Conservation (phyloP, 1,140 invertebrate genomes). For the Lordiphosa clarofinis region DNA sequence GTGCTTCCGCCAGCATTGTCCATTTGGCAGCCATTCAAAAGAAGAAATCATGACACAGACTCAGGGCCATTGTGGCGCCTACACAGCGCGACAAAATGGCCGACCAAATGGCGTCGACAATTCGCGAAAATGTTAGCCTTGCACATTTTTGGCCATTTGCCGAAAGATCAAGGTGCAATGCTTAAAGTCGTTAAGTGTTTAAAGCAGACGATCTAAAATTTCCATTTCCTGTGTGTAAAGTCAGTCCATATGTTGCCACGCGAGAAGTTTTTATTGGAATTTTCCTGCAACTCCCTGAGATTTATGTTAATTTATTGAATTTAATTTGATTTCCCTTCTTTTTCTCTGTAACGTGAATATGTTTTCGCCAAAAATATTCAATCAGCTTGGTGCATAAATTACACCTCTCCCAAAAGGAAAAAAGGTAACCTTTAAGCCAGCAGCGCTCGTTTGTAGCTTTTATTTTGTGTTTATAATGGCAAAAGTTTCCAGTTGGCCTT, state of each 20-base stretch:
- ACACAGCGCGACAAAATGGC: conserved; percentile 58
- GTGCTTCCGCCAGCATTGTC: conserved; percentile 22
- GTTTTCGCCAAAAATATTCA: conserved; percentile 48
- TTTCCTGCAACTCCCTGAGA: conserved; percentile 56
- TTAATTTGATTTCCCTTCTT: conserved; percentile 55
- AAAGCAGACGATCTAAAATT: neutral
- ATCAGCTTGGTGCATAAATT: conserved; percentile 70
- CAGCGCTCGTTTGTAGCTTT: conserved; percentile 32
- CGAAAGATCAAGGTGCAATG: conserved; percentile 38
- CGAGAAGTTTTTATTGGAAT: conserved; percentile 60
- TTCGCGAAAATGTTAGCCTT: conserved; percentile 25
- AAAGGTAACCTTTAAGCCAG: conserved; percentile 8
- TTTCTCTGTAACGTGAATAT: conserved; percentile 34
- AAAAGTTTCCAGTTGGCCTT: conserved; percentile 60
- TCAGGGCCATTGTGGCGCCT: conserved; percentile 56
- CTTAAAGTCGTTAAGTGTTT: conserved; percentile 17
- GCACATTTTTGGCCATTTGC: conserved; percentile 1
- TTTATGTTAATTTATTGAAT: conserved; percentile 76
- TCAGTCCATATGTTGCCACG: conserved; percentile 60
- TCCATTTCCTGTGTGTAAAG: neutral
- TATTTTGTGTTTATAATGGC: conserved; percentile 69
- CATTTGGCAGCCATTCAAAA: conserved; percentile 68
- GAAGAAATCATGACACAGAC: conserved; percentile 44
- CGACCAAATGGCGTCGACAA: conserved; percentile 53
- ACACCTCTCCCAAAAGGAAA: conserved; percentile 30